Conservation (phyloP, 2,888 invertebrate genomes). For the Homarus gammarus region DNA sequence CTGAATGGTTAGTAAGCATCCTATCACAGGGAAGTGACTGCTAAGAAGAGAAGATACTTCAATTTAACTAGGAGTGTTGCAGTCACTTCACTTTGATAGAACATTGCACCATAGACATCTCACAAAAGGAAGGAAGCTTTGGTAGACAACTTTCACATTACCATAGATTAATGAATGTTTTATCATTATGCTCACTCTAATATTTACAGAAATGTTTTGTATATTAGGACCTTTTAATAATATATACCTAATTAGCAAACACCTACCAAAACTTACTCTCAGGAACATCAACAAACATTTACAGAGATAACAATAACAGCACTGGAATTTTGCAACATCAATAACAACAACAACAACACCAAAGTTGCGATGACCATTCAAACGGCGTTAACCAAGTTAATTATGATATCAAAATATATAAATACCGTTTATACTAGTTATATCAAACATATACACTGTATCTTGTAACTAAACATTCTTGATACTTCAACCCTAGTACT, state of each 20-base stretch:
- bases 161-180: no score
- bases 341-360: slow-evolving; percentile 46
- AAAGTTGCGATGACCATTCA: slow-evolving; percentile 35
- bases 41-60: neutral
- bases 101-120: slow-evolving; percentile 31
- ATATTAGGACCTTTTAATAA: no score
- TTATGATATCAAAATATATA: neutral
- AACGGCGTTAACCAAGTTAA: slow-evolving; percentile 63
- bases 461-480: neutral
- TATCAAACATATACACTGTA: no score
- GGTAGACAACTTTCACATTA: neutral
- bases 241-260: neutral
- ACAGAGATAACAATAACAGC: slow-evolving; percentile 38
- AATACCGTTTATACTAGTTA: no score
- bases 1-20: slow-evolving; percentile 56
- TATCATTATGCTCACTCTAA: no score
- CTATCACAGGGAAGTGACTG: slow-evolving; percentile 30
- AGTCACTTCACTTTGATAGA: slow-evolving; percentile 34
- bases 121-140: slow-evolving; percentile 11
- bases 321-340: slow-evolving; percentile 49
- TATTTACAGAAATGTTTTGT: no score
- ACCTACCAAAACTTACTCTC: slow-evolving; percentile 14
- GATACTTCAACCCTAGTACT: neutral
- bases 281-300: slow-evolving; percentile 35
- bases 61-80: neutral